Evolutionary conservation across 2,113 vertebrate genomes (phyloP).

Genomic region (Dromiciops gliroides): DNA sequence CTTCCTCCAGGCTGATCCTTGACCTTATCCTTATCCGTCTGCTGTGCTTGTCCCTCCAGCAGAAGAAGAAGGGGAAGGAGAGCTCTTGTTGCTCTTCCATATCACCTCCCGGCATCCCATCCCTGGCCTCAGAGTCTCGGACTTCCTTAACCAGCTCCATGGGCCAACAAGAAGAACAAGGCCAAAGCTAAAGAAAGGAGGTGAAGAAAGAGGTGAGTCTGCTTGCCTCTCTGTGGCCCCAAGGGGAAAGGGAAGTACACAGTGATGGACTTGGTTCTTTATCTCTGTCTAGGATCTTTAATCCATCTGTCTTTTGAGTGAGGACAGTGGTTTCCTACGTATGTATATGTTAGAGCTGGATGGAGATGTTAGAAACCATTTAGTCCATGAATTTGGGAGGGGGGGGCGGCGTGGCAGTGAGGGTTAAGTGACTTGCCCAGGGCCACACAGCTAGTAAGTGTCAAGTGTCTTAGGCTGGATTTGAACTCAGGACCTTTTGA

Average conservation of each 20-base stretch:
- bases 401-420: too few relatives aligned
- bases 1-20: not conserved
- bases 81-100: conserved; percentile 82
- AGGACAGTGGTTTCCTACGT: not conserved
- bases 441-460: too few relatives aligned
- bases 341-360: not conserved
- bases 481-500: too few relatives aligned
- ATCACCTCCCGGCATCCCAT: conserved; percentile 84
- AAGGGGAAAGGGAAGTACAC: not conserved
- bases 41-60: conserved; percentile 63
- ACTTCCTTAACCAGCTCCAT: conserved; percentile 80
- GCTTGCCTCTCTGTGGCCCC: rapidly evolving
- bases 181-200: conserved; percentile 91
- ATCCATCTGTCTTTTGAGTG: not conserved
- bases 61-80: conserved; percentile 95
- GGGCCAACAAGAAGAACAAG: conserved; percentile 89
- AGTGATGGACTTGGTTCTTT: not conserved
- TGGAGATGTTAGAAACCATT: not conserved
- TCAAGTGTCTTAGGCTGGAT: too few relatives aligned
- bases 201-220: conserved; percentile 89
- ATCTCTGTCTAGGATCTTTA: not conserved
- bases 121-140: conserved; percentile 85
- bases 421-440: too few relatives aligned
- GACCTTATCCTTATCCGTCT: not conserved
- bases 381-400: not conserved